Conservation (phyloP, 2,888 invertebrate species). For the Stratiomys singularior region DNA sequence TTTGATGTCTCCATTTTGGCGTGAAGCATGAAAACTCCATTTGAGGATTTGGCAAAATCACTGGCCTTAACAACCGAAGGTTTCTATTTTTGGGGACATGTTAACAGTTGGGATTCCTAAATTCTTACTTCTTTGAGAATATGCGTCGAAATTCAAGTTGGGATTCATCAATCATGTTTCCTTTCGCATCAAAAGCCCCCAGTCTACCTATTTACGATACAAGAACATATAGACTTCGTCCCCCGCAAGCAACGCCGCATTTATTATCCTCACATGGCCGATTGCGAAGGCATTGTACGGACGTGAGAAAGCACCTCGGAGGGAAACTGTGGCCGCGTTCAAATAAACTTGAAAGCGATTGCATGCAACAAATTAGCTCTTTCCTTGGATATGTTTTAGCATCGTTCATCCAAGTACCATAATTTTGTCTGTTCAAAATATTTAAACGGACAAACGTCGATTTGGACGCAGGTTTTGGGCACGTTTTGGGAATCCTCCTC, state of each 20-base stretch:
- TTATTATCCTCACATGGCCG: background rate
- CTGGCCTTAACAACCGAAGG: too few species aligned
- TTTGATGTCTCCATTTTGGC: too few species aligned
- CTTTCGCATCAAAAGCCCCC: background rate
- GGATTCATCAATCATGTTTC: background rate
- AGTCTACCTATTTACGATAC: background rate
- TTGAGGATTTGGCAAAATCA: too few species aligned
- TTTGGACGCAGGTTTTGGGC: background rate
- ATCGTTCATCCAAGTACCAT: background rate
- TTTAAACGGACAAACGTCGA: background rate
- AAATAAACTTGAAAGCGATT: conserved; percentile 22
- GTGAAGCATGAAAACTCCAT: too few species aligned
- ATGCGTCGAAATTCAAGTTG: too few species aligned
- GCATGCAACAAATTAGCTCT: conserved; percentile 35
- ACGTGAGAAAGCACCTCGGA: background rate
- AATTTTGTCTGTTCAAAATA: conserved; percentile 6
- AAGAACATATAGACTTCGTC: background rate
- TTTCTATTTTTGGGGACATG: too few species aligned
- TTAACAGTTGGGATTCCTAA: too few species aligned
- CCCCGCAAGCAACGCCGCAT: background rate
- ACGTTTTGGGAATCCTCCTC: background rate
- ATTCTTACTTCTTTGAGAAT: too few species aligned
- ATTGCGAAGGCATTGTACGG: conserved; percentile 4
- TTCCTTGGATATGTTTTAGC: background rate
- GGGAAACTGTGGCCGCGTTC: background rate